Percentiles rank a stretch among this genome's conserved stretches.
These are phyloP conservation scores for Enteromius radiatus DNA, from an alignment of 2,797 vertebrate genomes.

Conservation along the genomic window DNA sequence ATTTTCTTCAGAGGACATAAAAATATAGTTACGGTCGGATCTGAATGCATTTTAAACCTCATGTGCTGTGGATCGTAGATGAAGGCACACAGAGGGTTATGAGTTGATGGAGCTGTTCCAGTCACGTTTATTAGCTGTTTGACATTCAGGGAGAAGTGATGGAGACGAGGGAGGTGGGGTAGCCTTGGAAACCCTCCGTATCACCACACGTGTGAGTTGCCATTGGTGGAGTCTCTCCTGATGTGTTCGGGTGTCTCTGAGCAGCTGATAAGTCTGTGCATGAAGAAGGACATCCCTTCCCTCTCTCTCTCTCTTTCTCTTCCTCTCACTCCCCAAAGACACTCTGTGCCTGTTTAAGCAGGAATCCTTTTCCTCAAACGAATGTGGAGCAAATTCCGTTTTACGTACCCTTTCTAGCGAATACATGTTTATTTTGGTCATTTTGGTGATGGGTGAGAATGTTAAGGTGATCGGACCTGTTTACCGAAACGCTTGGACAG, in stretches of 20 bases:
- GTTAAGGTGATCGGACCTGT: slow-evolving; percentile 26
- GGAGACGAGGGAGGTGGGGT: slow-evolving; percentile 59
- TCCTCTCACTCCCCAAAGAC: slow-evolving; percentile 58
- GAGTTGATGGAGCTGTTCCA: slow-evolving; percentile 39
- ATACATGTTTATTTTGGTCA: slow-evolving; percentile 6
- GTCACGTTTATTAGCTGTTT: slow-evolving; percentile 68
- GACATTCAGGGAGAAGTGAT: slow-evolving; percentile 70
- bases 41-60: neutral
- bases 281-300: slow-evolving; percentile 61
- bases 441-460: slow-evolving; percentile 23
- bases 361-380: slow-evolving; percentile 61
- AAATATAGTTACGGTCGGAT: neutral
- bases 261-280: slow-evolving; percentile 63
- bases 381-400: slow-evolving; percentile 29
- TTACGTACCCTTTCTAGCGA: neutral
- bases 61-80: slow-evolving; percentile 5
- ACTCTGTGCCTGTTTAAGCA: slow-evolving; percentile 66
- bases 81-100: slow-evolving; percentile 31
- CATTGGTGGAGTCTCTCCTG: slow-evolving; percentile 65
- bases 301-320: slow-evolving; percentile 48
- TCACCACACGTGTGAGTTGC: slow-evolving; percentile 61
- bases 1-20: neutral
- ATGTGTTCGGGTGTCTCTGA: slow-evolving; percentile 50
- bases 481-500: slow-evolving; percentile 21
- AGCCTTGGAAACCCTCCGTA: slow-evolving; percentile 76